A percentile compares a stretch with the other conserved stretches of the same genome.
Conservation (phyloP, 2,888 invertebrate species). For the Phengaris alcon region DNA sequence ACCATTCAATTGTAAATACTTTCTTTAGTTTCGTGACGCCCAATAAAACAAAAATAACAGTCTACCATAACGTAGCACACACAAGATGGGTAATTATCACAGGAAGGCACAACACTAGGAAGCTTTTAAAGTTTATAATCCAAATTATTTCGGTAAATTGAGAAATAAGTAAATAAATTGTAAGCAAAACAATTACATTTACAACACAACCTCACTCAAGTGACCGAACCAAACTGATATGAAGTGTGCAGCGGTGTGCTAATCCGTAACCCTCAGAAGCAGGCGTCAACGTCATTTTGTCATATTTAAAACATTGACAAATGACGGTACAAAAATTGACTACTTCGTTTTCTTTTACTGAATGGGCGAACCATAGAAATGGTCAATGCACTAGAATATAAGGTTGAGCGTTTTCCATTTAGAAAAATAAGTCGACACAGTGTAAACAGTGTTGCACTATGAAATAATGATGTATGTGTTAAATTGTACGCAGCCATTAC, state of each 20-base stretch:
- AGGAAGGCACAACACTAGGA: conserved; percentile 49
- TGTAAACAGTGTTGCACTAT: too few relatives aligned
- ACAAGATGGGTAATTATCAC: conserved; percentile 47
- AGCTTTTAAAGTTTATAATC: conserved; percentile 31
- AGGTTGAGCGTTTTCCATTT: too few relatives aligned
- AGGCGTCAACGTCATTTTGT: too few relatives aligned
- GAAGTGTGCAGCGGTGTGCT: background rate
- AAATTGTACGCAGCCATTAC: too few relatives aligned
- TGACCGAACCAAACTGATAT: conserved; percentile 44
- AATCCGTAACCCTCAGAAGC: too few relatives aligned
- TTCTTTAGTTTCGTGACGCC: conserved; percentile 16
- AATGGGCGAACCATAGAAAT: too few relatives aligned
- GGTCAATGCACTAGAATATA: too few relatives aligned
- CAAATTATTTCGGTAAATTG: conserved; percentile 42
- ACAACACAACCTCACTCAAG: conserved; percentile 41
- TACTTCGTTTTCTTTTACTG: too few relatives aligned
- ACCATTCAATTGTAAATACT: conserved; percentile 32
- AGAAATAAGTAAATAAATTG: conserved; percentile 42
- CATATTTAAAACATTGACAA: too few relatives aligned
- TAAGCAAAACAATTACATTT: conserved; percentile 44
- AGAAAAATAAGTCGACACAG: too few relatives aligned
- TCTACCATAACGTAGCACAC: conserved; percentile 29
- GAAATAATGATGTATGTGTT: too few relatives aligned
- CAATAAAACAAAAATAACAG: conserved; percentile 36
- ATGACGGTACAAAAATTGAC: too few relatives aligned